phyloP scores from a whole-genome alignment of 2,888 invertebrate species.

The Thalpophila matura region DNA sequence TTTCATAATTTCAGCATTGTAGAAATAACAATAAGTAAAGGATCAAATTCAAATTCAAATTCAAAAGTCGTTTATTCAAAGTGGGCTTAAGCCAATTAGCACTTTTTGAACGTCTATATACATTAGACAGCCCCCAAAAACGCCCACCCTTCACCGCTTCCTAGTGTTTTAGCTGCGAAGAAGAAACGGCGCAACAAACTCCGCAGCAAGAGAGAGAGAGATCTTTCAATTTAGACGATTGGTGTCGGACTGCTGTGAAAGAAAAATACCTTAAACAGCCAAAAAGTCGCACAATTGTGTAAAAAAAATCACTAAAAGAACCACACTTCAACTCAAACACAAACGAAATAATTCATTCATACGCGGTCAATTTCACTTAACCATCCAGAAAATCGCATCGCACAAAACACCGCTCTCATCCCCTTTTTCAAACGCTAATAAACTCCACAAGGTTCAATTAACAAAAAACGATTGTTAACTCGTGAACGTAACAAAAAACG shows the following conservation, averaged over 20 bases:
- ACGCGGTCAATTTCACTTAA: constrained; percentile 17
- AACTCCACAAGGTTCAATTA: constrained; percentile 56
- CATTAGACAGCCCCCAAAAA: too few relatives aligned
- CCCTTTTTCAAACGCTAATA: constrained; percentile 48
- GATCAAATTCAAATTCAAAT: too few relatives aligned
- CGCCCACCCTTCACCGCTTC: too few relatives aligned
- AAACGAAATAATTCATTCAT: constrained; percentile 4
- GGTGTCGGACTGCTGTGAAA: too few relatives aligned
- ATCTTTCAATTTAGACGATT: too few relatives aligned
- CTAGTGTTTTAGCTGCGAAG: too few relatives aligned
- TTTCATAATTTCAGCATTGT: not conserved
- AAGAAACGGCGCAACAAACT: too few relatives aligned
- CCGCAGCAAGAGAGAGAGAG: too few relatives aligned
- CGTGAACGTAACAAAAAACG: constrained; percentile 49
- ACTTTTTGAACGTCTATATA: too few relatives aligned
- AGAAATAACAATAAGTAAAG: too few relatives aligned
- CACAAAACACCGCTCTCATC: constrained; percentile 9
- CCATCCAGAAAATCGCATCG: constrained; percentile 36
- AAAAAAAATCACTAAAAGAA: not conserved
- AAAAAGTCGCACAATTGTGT: not conserved
- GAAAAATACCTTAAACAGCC: not conserved
- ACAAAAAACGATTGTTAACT: constrained; percentile 55
- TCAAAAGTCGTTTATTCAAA: too few relatives aligned
- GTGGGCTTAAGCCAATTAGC: too few relatives aligned
- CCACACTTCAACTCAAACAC: not conserved